Conservation (phyloP, 2,113 vertebrate genomes). For the Pagrus major region DNA sequence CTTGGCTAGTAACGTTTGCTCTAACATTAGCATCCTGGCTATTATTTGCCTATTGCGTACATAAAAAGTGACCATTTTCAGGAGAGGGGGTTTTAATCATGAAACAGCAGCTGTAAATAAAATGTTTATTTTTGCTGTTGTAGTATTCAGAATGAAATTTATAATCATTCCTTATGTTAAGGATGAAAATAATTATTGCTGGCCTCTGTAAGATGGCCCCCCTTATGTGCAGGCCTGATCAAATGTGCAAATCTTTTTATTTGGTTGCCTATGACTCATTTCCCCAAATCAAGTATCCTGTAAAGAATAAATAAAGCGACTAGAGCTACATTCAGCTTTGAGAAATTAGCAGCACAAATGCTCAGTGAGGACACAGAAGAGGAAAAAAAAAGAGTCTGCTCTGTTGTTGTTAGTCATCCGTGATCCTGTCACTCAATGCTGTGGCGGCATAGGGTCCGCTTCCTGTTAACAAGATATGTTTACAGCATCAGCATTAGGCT, state of each 20-base stretch:
- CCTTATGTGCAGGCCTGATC: no score
- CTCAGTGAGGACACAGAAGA: constrained; percentile 32
- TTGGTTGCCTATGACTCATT: not conserved
- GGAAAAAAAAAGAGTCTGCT: constrained; percentile 27
- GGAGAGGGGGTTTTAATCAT: no score
- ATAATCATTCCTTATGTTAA: no score
- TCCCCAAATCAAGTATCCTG: constrained; percentile 21
- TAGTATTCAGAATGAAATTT: no score
- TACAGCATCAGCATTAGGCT: constrained; percentile 80
- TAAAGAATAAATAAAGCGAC: constrained; percentile 11
- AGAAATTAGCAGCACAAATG: constrained; percentile 50
- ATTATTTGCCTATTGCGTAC: no score
- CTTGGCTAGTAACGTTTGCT: no score
- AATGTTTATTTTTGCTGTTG: no score
- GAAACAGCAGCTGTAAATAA: no score
- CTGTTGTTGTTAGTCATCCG: constrained; percentile 73
- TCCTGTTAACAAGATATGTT: constrained; percentile 83
- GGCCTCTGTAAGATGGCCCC: no score
- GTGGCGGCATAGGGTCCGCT: constrained; percentile 74
- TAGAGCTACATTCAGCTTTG: constrained; percentile 29
- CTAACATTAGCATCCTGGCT: no score
- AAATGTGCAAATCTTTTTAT: not conserved
- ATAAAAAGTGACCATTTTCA: no score
- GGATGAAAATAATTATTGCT: no score
- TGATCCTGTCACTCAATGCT: constrained; percentile 76